Base-by-base conservation (phyloP, 2,797 vertebrate species). In the Pipistrellus pipistrellus region DNA sequence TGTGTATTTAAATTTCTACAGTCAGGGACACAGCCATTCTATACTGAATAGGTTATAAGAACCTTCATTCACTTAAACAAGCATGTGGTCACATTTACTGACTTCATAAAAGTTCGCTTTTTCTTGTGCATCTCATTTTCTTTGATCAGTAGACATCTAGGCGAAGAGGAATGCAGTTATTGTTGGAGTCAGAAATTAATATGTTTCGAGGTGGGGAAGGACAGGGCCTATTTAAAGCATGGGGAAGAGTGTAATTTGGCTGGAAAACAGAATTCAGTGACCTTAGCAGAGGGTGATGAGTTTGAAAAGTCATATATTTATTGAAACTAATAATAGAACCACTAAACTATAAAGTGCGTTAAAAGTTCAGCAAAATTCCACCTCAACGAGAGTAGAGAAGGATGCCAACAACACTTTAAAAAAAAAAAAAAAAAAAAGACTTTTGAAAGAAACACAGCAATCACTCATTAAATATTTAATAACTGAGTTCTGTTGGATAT, bases 401-500 rank as follows among this genome's bases (percentile, higher is more conserved):
- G 12, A 64, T 41, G 25, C 35, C 44, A 71, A 35, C 21, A 72
- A 88, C 77, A 6, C n/a, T 81, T 73, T 18, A 5, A 21, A n/a
- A 78, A 88, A 32, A n/a, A 21, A n/a, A 78, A 88, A 32, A n/a
- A 78, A 88, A 32, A 53, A 32, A 83, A 46, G 10, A 53, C 7
- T 78, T 78, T 66, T 41, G 11, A 93, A 46, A 30, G 30, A 86
- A 51, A 25, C 2, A 8, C 59, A 73, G 27, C 71, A 83, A 77
- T 38, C 9, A 78, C 69, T 78, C 30, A 62, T 95, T 73, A 64
- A 75, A 17, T 59, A 93, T 38, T 57, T 90, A 72, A 21, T 41
- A 66, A 53, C 27, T 91, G 66, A 90, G 10, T 17, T 76, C 15
- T 66, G 9, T 78, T 72, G 2, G 1, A 35, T 75, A 0, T 57